Evolutionary conservation across 2,888 invertebrate species (phyloP).

Genomic region (Loripinus fragilis): DNA sequence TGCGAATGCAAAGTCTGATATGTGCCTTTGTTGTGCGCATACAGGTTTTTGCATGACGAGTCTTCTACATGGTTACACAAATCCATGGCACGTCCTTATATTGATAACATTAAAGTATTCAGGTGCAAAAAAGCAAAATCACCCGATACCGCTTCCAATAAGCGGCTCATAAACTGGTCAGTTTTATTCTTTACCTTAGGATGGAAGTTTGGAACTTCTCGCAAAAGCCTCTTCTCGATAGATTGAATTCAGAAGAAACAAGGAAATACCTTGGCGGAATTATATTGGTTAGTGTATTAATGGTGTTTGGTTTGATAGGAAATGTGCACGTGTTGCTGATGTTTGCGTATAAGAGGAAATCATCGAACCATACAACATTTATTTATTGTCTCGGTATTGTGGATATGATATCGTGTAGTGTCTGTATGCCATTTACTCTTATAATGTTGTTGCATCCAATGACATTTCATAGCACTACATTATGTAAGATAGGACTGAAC

Average conservation of each 20-base stretch:
- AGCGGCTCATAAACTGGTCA: too few relatives aligned
- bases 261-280: slow-evolving; percentile 52
- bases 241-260: slow-evolving; percentile 44
- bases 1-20: too few relatives aligned
- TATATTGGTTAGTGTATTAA: slow-evolving; percentile 52
- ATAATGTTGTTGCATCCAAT: slow-evolving; percentile 49
- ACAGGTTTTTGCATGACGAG: too few relatives aligned
- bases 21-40: too few relatives aligned
- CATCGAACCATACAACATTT: slow-evolving; percentile 56
- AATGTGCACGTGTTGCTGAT: slow-evolving; percentile 58
- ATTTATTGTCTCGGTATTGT: slow-evolving; percentile 50
- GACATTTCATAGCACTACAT: slow-evolving; percentile 38
- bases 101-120: too few relatives aligned
- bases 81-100: too few relatives aligned
- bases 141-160: too few relatives aligned
- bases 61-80: too few relatives aligned
- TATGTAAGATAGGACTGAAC: slow-evolving; percentile 52
- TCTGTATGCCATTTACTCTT: slow-evolving; percentile 61
- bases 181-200: too few relatives aligned
- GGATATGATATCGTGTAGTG: slow-evolving; percentile 52
- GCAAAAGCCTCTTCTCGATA: not conserved
- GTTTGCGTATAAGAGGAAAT: slow-evolving; percentile 46
- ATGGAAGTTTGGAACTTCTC: not conserved
- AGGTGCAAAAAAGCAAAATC: too few relatives aligned
- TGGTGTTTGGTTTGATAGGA: slow-evolving; percentile 56